phyloP scores from a whole-genome alignment of 2,888 invertebrate genomes.

The Dicyrtoma fusca region DNA sequence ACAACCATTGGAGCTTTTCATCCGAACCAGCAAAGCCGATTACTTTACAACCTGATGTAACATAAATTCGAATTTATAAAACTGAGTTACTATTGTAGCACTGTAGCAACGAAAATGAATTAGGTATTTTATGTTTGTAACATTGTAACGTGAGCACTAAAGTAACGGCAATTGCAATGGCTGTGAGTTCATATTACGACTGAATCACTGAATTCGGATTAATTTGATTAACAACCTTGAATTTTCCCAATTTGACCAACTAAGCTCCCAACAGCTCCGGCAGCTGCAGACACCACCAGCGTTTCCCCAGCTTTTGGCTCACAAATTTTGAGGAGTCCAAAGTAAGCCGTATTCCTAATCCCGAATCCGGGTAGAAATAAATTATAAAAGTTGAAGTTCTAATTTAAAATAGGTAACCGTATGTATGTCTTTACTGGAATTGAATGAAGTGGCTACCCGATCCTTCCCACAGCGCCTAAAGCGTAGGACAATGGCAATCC shows the following conservation, averaged over 20 bases:
- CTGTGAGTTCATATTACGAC: no score
- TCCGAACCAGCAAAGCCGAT: conserved; percentile 74
- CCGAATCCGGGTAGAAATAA: no score
- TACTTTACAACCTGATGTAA: conserved; percentile 67
- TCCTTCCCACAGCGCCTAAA: conserved; percentile 36
- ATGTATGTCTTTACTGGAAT: not conserved
- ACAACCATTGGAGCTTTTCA: conserved; percentile 72
- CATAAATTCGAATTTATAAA: no score
- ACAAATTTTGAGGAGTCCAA: conserved; percentile 73
- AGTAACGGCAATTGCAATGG: no score
- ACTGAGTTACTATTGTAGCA: no score
- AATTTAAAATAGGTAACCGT: not conserved
- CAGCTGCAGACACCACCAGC: conserved; percentile 73
- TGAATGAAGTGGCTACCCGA: conserved; percentile 7
- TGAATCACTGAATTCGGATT: no score
- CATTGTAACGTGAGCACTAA: no score
- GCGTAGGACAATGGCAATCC: conserved; percentile 67
- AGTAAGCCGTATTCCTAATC: conserved; percentile 75
- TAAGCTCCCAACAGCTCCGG: conserved; percentile 72
- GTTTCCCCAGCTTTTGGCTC: conserved; percentile 73
- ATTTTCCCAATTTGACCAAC: conserved; percentile 80
- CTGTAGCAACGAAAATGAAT: no score
- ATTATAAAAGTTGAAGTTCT: conserved; percentile 9
- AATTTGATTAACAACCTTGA: conserved; percentile 61
- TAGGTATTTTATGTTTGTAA: no score